These are phyloP conservation scores for Phalacrocorax carbo DNA, from an alignment of 2,113 vertebrate species.

Conservation along the genomic window DNA sequence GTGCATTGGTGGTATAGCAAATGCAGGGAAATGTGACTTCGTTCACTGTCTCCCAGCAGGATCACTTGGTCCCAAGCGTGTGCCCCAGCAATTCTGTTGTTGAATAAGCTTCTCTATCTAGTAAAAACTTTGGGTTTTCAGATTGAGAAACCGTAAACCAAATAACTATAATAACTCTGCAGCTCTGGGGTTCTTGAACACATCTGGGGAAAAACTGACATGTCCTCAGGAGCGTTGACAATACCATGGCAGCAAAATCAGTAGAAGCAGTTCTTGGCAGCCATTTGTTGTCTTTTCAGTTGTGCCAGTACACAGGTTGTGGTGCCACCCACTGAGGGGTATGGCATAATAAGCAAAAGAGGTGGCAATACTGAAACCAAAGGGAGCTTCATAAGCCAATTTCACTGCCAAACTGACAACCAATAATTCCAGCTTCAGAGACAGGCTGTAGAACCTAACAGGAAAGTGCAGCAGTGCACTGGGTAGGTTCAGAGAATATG, in stretches of 20 bases:
- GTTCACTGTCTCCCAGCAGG: not conserved
- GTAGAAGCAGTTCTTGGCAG: not conserved
- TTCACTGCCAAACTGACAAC: not conserved
- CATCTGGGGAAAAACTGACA: not conserved
- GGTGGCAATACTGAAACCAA: not conserved
- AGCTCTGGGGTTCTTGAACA: not conserved
- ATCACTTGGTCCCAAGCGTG: not conserved
- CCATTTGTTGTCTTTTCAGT: not conserved
- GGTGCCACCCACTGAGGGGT: not conserved
- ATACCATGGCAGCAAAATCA: not conserved
- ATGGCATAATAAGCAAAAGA: not conserved
- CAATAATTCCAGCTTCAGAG: not conserved
- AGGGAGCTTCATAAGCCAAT: not conserved
- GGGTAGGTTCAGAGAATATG: not conserved
- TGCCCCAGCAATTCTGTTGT: not conserved
- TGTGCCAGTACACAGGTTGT: not conserved
- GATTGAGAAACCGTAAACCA: not conserved
- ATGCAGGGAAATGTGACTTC: not conserved
- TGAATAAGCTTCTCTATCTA: not conserved
- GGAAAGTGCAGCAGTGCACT: accelerated
- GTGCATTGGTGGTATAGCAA: not conserved
- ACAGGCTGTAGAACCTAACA: not conserved
- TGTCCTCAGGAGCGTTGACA: not conserved
- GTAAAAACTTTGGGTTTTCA: not conserved
- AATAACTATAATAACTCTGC: not conserved